These are phyloP conservation scores for Actinernus sp. DNA, from an alignment of 92 coral and sea anemone species.

Conservation along the genomic window DNA sequence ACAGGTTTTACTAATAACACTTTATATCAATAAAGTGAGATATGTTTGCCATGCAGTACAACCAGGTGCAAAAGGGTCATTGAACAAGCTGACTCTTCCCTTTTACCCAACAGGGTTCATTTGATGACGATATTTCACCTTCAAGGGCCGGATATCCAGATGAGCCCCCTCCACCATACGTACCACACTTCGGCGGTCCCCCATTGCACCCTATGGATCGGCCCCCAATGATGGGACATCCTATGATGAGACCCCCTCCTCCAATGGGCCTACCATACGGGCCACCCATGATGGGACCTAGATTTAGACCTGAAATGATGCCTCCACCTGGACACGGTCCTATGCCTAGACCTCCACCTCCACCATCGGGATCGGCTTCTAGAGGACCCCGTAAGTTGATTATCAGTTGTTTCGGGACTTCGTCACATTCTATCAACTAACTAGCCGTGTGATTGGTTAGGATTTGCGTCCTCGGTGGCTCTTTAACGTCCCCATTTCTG, in stretches of 20 bases:
- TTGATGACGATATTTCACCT: background rate
- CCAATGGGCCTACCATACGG: constrained; percentile 38
- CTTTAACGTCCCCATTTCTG: too few relatives aligned
- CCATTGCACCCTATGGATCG: too few relatives aligned
- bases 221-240: constrained; percentile 13
- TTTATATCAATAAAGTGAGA: too few relatives aligned
- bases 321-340: constrained; percentile 21
- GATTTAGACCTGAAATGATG: constrained; percentile 14
- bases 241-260: constrained; percentile 33
- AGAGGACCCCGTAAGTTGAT: constrained; percentile 20
- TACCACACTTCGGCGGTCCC: constrained; percentile 16
- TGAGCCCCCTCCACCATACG: constrained; percentile 23
- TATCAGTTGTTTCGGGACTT: too few relatives aligned
- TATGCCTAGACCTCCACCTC: constrained; percentile 17
- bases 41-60: too few relatives aligned
- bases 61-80: too few relatives aligned
- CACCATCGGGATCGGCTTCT: constrained; percentile 29
- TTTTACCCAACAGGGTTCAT: constrained; percentile 4
- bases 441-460: too few relatives aligned
- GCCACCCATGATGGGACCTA: constrained; percentile 37
- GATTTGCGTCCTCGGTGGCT: too few relatives aligned
- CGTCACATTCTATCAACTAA: too few relatives aligned
- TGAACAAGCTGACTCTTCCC: too few relatives aligned
- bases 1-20: too few relatives aligned
- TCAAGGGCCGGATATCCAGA: constrained; percentile 1